These are phyloP conservation scores for Paedocypris micromegethes DNA, from an alignment of 2,797 vertebrate genomes.

Conservation along the genomic window DNA sequence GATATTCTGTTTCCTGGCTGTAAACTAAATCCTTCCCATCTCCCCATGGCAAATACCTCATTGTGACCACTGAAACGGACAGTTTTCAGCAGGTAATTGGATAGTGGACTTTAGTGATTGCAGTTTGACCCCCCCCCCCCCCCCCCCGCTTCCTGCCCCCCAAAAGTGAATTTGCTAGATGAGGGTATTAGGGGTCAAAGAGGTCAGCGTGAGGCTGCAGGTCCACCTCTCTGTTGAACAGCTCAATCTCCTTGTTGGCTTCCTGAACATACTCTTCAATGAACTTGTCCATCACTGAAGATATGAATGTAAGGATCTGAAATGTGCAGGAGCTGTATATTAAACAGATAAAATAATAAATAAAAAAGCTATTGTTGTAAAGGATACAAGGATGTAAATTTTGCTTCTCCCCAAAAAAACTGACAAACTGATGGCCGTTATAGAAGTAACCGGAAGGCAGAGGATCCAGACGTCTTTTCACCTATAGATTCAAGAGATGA, in stretches of 20 bases:
- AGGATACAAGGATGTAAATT: constrained; percentile 94
- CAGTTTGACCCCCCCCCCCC: constrained; percentile 40
- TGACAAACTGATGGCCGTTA: constrained; percentile 86
- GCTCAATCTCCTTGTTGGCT: constrained; percentile 86
- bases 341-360: no score
- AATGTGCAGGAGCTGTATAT: not conserved
- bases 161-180: constrained; percentile 38
- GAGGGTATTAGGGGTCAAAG: constrained; percentile 71
- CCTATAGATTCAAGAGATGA: constrained; percentile 58
- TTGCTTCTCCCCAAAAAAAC: constrained; percentile 90
- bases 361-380: constrained; percentile 36
- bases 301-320: constrained; percentile 65
- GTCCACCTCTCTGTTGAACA: constrained; percentile 86
- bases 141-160: constrained; percentile 5
- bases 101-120: constrained; percentile 35
- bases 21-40: constrained; percentile 26
- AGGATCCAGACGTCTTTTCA: constrained; percentile 82
- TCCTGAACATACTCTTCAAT: constrained; percentile 86
- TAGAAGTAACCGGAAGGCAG: constrained; percentile 90
- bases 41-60: constrained; percentile 16
- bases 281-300: constrained; percentile 89
- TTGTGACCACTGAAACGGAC: constrained; percentile 20
- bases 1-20: constrained; percentile 6
- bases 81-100: constrained; percentile 25
- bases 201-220: constrained; percentile 81